Base-by-base conservation (phyloP, 2,888 invertebrate genomes). In the Rhagium mordax region DNA sequence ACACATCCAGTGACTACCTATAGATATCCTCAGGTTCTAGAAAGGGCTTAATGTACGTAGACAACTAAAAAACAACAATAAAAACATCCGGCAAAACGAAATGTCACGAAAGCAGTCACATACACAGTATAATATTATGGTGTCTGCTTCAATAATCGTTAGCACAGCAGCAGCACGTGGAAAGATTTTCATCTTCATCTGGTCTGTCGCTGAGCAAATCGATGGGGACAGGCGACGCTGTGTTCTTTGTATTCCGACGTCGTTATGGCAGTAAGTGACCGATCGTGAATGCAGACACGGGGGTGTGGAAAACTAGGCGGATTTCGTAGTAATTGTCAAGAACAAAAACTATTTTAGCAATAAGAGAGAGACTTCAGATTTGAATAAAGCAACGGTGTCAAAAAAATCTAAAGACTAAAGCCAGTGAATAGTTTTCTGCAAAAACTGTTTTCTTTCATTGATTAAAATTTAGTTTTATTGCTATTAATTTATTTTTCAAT, bases 71-170 rank as follows among this genome's bases (percentile, higher is more conserved):
- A 3, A 29, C 6, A 33, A 59, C 10, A 33, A 59, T 41, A 20
- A 60, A 33, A 60, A 60, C 41, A 18, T 15, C 16, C 33, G 5
- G 33, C 18, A 41, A 60, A 60, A 60, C 16, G 33, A 15, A 57
- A 15, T 60, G 33, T 33, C 33, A 41, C 41, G 18, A 8, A 10
- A 60, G 29, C 16, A 59, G 59, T 60, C 59, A 60, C 41, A 60
- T 51, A 51, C 59, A 41, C 20, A 13, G 41, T 33, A 29, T 60
- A 60, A 60, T 33, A 41, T 60, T 60, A 18, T 60, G 33, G 18
- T 60, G 59, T 60, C 59, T 60, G 41, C 16, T 60, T 41, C 18
- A 60, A 60, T 60, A 60, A 60, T 33, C 59, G 29, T 60, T 60
- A 60, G 59, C 33, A 33, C 18, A 18, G 33, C 8, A 60, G 8